Percentiles rank a stretch among this genome's conserved stretches.
These are phyloP conservation scores for Eupithecia centaureata DNA, from an alignment of 2,888 invertebrate species.

Conservation along the genomic window DNA sequence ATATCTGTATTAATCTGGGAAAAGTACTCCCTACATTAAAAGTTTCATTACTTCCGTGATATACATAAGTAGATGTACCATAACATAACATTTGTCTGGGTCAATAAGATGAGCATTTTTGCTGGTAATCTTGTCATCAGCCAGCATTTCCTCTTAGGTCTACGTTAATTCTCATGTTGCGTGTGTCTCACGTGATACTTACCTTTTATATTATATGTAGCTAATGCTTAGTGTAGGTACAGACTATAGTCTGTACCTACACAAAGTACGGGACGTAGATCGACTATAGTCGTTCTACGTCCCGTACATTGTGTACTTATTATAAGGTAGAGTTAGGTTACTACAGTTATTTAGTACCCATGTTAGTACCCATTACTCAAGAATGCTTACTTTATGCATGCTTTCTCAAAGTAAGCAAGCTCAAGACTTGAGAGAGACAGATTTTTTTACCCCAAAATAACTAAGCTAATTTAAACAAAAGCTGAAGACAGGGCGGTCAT, in stretches of 20 bases:
- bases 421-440: too few relatives aligned
- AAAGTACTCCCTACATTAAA: background rate
- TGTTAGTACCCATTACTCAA: background rate
- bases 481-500: too few relatives aligned
- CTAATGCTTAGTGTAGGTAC: too few relatives aligned
- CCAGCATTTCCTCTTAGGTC: slow-evolving; percentile 19
- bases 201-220: background rate
- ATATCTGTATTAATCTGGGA: background rate
- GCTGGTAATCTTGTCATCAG: slow-evolving; percentile 15
- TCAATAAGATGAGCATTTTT: slow-evolving; percentile 5
- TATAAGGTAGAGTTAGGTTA: background rate
- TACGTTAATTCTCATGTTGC: slow-evolving; percentile 34
- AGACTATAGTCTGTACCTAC: too few relatives aligned
- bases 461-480: too few relatives aligned
- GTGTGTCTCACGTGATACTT: slow-evolving; percentile 21
- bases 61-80: too few relatives aligned
- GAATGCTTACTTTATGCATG: background rate
- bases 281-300: too few relatives aligned
- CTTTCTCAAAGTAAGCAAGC: too few relatives aligned
- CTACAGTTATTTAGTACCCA: background rate
- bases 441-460: too few relatives aligned
- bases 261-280: too few relatives aligned
- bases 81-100: background rate
- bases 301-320: background rate
- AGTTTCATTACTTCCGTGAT: background rate